Base-by-base conservation (phyloP, 2,797 vertebrate genomes). In the Ammospiza maritima region DNA sequence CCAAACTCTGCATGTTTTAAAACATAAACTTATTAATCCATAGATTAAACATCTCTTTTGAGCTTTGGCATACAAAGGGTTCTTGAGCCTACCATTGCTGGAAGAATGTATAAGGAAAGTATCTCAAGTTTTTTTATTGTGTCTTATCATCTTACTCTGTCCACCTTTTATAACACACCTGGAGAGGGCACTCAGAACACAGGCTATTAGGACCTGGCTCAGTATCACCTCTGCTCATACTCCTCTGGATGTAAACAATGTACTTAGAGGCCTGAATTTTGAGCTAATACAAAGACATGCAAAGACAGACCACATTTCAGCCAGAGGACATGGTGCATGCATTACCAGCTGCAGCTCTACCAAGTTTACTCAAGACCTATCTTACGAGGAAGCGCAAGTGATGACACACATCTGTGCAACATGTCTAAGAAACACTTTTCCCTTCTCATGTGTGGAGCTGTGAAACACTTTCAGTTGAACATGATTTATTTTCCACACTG, bases 151-250 rank as follows among this genome's bases (percentile, higher is more conserved):
- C 18, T 81, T 53, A 48, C 16, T 23, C 40, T 75, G n/a, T 10
- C 30, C 18, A 73, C 18, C 27, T 20, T 42, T n/a, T 0, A 0
- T 29, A 70, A 51, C 0, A 1, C 11, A 73, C 14, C 14, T 32
- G 45, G 30, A 54, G 20, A 10, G 23, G 20, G 20, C 11, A 70
- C n/a, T 61, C 40, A 45, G 36, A 79, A 51, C 16, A 38, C 11
- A 53, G 48, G 11, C 23, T 26, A 38, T 40, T 38, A 65, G n/a
- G n/a, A 58, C 38, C 50, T 58, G 54, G 45, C 36, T 56, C 36
- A 27, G 54, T 11, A 77, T 40, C 53, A 54, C 13, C 38, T 26
- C 17, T 19, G 47, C 21, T 73, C 45, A 27, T 20, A 54, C 15
- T 54, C 16, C 22, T 64, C 36, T 47, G n/a, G 36, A 83, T 12